Conservation (phyloP, 2,797 vertebrate species). For the Eidolon dupreanum region DNA sequence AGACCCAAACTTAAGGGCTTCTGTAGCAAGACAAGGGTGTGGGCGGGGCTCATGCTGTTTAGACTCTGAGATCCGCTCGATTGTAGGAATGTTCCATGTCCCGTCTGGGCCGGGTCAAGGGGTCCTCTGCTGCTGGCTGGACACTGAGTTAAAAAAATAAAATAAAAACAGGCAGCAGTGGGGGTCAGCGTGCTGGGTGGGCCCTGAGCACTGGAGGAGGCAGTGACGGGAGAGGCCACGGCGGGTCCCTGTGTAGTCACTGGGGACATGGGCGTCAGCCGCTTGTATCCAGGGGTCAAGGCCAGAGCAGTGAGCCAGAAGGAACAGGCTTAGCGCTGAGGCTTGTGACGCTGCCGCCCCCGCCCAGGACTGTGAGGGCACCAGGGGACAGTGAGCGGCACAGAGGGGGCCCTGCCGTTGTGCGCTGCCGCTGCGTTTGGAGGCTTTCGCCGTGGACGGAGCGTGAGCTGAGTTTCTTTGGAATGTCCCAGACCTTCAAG, state of each 20-base stretch:
- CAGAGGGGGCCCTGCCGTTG: fast-evolving
- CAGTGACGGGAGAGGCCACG: fast-evolving
- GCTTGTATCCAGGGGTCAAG: neutral
- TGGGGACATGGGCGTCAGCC: neutral
- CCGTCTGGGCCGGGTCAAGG: fast-evolving
- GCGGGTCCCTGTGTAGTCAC: neutral
- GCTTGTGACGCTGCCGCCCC: fast-evolving
- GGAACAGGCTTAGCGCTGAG: neutral
- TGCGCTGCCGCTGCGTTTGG: fast-evolving
- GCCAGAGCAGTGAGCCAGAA: neutral
- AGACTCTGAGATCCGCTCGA: neutral
- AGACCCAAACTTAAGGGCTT: neutral
- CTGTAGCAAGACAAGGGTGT: no score
- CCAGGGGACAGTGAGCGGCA: fast-evolving
- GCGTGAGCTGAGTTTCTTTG: neutral
- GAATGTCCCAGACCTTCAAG: fast-evolving
- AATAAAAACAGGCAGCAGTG: neutral
- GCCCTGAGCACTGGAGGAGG: fast-evolving
- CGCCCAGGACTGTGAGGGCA: neutral
- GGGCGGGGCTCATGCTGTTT: fast-evolving
- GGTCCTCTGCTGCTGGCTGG: neutral
- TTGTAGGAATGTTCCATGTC: fast-evolving
- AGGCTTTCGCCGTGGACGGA: neutral
- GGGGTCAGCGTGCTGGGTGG: neutral
- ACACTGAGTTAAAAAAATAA: neutral